Conservation (phyloP, 2,113 vertebrate genomes). For the Puntigrus tetrazona region DNA sequence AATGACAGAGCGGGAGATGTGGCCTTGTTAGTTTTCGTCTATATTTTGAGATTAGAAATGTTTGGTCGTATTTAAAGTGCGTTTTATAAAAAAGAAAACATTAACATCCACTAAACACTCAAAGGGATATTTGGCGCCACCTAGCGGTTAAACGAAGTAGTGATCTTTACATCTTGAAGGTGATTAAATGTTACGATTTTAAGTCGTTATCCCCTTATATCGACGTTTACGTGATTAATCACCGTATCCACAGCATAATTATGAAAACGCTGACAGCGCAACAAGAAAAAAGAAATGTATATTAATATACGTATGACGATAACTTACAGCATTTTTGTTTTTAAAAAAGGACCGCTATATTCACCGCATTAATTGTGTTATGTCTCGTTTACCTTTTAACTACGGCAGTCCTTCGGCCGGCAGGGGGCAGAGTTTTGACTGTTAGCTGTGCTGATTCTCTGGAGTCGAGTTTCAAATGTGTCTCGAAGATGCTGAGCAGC, state of each 20-base stretch:
- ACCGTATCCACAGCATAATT: not conserved
- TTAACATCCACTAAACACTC: not conserved
- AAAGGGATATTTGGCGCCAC: conserved; percentile 25
- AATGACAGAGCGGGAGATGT: conserved; percentile 1
- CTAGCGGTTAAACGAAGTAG: not conserved
- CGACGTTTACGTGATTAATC: not conserved
- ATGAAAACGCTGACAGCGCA: not conserved
- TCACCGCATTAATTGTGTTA: not conserved
- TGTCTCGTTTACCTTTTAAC: not conserved
- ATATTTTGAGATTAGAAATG: conserved; percentile 13
- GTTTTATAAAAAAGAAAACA: not conserved
- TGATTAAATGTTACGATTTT: not conserved
- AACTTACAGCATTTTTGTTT: not conserved
- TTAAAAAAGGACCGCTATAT: not conserved
- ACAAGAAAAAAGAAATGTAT: not conserved
- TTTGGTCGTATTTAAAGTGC: not conserved
- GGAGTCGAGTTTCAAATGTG: not conserved
- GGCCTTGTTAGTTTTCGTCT: not conserved
- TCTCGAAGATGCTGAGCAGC: conserved; percentile 6
- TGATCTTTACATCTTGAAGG: not conserved
- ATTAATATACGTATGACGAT: not conserved
- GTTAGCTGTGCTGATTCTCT: not conserved
- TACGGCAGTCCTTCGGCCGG: too few relatives aligned
- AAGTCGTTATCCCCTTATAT: not conserved
- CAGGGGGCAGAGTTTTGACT: conserved; percentile 2